Percentiles rank a stretch among this genome's conserved stretches.
phyloP scores from a whole-genome alignment of 2,888 invertebrate genomes.

The Petrolisthes manimaculis region DNA sequence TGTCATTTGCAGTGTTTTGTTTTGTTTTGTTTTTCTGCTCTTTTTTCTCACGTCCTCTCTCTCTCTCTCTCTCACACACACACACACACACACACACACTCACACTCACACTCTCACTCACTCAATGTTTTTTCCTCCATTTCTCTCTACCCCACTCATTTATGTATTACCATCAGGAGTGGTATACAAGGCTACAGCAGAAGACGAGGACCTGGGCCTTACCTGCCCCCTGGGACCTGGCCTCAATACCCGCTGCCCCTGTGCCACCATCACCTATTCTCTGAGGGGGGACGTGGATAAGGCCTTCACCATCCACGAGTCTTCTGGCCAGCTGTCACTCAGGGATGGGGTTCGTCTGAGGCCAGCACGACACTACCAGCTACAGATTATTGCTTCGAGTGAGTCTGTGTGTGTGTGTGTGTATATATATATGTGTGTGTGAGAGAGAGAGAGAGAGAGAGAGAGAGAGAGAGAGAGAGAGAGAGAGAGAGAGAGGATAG shows the following conservation, averaged over 20 bases:
- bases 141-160: too few species aligned
- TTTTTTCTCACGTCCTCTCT: too few species aligned
- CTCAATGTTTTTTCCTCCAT: too few species aligned
- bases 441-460: background rate
- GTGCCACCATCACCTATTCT: background rate
- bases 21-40: too few species aligned
- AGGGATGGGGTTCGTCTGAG: background rate
- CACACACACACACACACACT: too few species aligned
- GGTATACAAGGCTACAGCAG: background rate
- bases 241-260: background rate
- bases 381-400: background rate
- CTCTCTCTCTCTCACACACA: too few species aligned
- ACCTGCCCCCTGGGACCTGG: too few species aligned
- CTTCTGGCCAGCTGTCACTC: background rate
- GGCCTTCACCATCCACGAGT: background rate
- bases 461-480: slow-evolving; percentile 1
- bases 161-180: background rate
- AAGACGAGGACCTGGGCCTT: background rate
- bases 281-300: background rate
- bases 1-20: too few species aligned
- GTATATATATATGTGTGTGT: background rate
- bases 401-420: background rate
- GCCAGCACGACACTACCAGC: background rate
- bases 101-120: too few species aligned
- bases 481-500: background rate